Base-by-base conservation (phyloP, 2,113 vertebrate genomes). In the Gila orcuttii region DNA sequence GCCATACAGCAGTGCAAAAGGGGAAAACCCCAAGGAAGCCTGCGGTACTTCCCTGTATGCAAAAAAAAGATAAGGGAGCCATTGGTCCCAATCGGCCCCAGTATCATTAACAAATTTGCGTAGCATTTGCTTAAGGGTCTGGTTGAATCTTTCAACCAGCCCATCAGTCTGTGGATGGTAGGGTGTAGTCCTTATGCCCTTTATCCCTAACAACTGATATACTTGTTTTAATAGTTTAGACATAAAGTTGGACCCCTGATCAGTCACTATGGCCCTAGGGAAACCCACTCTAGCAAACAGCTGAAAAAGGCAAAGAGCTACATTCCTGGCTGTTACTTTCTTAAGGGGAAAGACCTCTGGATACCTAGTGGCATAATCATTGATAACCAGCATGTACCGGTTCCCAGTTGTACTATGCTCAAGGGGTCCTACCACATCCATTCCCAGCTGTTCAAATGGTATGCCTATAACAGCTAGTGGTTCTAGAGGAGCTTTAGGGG, bases 341-440 rank as follows among this genome's bases (percentile, higher is more conserved):
- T 39, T 71, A 17, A 71, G 33, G 6, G 68, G 68, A 19, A 36
- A 71, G 0, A 39, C 68, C 19, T 71, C 68, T 5, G 31, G 68
- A 39, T 71, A 71, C 17, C 68, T 71, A 71, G 68, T 71, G 33
- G 68, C 31, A 36, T 71, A 71, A 71, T 36, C 68, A 39, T 5
- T 36, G 28, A 71, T 39, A 57, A 83, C 45, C 47, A 83, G n/a
- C 62, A 71, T 71, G 50, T 25, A 83, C n/a, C 64, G 4, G 7
- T 83, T 71, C 8, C 64, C 42, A 0, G 62, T 45, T 28, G 73
- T 47, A 15, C 19, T 71, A 5, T 19, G 28, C 11, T 71, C 45
- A 19, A 83, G 15, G 25, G 39, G 81, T 1, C 81, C 66, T 69
- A 83, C 64, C 64, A 83, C 64, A 23, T 83, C 81, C 81, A 83